Evolutionary conservation across 2,113 vertebrate genomes (phyloP).

Genomic region (Leptocoma aspasia): DNA sequence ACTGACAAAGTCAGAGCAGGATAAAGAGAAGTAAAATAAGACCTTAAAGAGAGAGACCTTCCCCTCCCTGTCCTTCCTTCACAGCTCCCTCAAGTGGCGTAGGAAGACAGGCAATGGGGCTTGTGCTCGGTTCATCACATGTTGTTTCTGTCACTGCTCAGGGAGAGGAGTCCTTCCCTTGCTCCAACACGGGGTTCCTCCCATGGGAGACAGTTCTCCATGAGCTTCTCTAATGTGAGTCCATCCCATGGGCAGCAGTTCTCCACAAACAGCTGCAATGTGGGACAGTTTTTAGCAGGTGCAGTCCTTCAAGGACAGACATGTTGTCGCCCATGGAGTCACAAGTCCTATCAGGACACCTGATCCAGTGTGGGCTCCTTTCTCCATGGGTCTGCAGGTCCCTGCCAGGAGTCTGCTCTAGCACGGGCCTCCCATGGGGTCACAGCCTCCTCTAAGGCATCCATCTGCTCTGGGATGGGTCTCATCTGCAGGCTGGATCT

Average conservation of each 20-base stretch:
- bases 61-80: background rate
- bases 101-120: too few relatives aligned
- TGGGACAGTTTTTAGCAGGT: background rate
- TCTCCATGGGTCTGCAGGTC: background rate
- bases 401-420: background rate
- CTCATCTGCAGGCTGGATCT: accelerated
- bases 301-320: background rate
- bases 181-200: background rate
- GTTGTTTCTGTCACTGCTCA: background rate
- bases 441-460: background rate
- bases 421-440: accelerated
- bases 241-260: background rate
- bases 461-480: background rate
- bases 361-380: accelerated
- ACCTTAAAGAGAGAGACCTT: background rate
- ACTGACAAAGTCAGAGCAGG: background rate
- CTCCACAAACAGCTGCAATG: background rate
- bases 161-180: background rate
- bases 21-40: background rate
- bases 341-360: background rate
- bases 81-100: background rate
- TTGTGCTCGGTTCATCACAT: background rate
- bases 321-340: background rate
- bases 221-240: background rate
- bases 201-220: background rate